Evolutionary conservation across 2,113 vertebrate genomes (phyloP), one percentile per base, ranked within the genome.

Genomic region (Zapornia atra): DNA sequence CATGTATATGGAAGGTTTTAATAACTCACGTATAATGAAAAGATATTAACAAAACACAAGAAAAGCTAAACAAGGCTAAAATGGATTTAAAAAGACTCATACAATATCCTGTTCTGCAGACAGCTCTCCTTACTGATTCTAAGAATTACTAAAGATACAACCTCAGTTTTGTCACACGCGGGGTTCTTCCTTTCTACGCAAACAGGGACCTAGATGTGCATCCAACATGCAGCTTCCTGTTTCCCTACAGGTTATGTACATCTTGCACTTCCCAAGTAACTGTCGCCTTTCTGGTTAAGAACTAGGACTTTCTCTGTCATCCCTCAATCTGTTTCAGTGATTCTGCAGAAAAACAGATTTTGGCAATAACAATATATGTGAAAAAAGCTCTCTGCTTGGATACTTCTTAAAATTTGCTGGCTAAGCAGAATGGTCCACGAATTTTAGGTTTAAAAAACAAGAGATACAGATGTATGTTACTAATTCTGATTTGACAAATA

Each of bases 101-200:
- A 42, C 4, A 15, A 25, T 5, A 7, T 13, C 14, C 16, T 18
- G 5, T 51, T 68, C 40, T 31, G 48, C 12, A 36, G 53, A 33
- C 4, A 11, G 28, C 12, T 38, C 81, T 90, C 8, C 51, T 18
- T 53, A 36, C 4, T 6, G 34, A 31, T 25, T 57, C 24, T 14
- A 42, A 3, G 6, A 64, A 68, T 36, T 88, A 78, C 33, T 33
- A 4, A 68, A 72, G 48, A 48, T 8, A 51, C 1, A 59, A 56
- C 5, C 24, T 63, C 0, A 0, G 4, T 22, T 78, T 48, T 34
- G 13, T 5, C 9, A 29, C 6, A 29, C 22, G 6, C 53, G 70
- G 11, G 5, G 33, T 50, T 72, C 42, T 51, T 51, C 11, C 40
- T 68, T 56, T 76, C 66, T 80, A 13, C 1, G 4, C n/a, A 24